These are phyloP conservation scores for Cheilosia vulpina DNA, from an alignment of 2,888 invertebrate genomes.

Conservation along the genomic window DNA sequence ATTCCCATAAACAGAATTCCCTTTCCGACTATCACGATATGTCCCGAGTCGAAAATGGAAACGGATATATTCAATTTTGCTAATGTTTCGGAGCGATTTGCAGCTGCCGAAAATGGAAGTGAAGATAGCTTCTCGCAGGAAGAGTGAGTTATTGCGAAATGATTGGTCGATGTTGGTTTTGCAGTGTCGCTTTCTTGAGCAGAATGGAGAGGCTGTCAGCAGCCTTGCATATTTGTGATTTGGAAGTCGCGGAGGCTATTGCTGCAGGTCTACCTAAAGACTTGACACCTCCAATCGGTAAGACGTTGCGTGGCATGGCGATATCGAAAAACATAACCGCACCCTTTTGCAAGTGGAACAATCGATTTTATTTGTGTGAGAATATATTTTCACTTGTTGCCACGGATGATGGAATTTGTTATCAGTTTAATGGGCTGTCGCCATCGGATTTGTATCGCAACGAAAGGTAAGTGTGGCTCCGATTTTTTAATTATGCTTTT, in stretches of 20 bases:
- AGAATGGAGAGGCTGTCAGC: conserved; percentile 80
- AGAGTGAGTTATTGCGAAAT: conserved; percentile 69
- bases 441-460: conserved; percentile 81
- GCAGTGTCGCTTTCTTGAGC: background rate
- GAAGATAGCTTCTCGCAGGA: conserved; percentile 64
- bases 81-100: conserved; percentile 77
- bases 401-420: conserved; percentile 82
- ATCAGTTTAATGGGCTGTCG: conserved; percentile 81
- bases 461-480: conserved; percentile 58
- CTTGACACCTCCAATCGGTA: conserved; percentile 75
- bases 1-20: conserved; percentile 81
- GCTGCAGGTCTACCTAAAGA: conserved; percentile 76
- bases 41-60: conserved; percentile 83
- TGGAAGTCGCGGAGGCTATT: conserved; percentile 78
- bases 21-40: conserved; percentile 82
- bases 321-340: conserved; percentile 80
- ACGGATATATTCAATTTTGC: conserved; percentile 79
- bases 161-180: background rate
- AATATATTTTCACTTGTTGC: conserved; percentile 80
- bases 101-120: conserved; percentile 70
- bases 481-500: too few relatives aligned
- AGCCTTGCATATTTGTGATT: conserved; percentile 81
- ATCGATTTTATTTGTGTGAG: conserved; percentile 81
- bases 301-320: conserved; percentile 79
- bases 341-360: conserved; percentile 82